Conservation (phyloP, 2,888 invertebrate species). For the Drosophila paramelanica region DNA sequence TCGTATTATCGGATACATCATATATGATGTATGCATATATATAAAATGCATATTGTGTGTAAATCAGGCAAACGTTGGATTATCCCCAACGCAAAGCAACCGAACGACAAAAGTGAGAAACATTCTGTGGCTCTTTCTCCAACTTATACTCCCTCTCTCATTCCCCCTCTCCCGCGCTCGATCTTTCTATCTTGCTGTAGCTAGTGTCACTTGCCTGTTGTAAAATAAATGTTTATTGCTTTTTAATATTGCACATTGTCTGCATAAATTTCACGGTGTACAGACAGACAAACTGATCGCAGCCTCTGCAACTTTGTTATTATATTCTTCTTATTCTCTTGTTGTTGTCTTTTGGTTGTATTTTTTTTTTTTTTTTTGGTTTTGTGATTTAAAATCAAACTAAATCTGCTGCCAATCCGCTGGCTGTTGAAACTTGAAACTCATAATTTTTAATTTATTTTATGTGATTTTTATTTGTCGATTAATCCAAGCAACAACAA, state of each 20-base stretch:
- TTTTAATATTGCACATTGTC: constrained; percentile 82
- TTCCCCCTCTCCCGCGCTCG: not conserved
- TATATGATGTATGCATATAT: constrained; percentile 10
- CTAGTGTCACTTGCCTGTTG: constrained; percentile 71
- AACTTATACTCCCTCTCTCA: not conserved
- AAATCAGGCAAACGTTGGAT: constrained; percentile 39
- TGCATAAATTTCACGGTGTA: constrained; percentile 74
- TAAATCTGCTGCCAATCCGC: constrained; percentile 78
- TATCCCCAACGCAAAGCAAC: constrained; percentile 20
- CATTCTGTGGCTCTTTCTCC: not conserved
- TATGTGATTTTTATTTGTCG: constrained; percentile 83
- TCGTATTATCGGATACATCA: constrained; percentile 9
- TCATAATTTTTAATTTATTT: constrained; percentile 83
- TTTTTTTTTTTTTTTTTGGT: not conserved
- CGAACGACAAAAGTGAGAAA: constrained; percentile 18
- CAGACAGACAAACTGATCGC: constrained; percentile 23
- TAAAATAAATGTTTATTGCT: constrained; percentile 80
- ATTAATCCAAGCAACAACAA: constrained; percentile 71
- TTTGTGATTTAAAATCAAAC: constrained; percentile 75
- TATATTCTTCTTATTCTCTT: constrained; percentile 30
- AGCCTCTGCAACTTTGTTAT: constrained; percentile 64
- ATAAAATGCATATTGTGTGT: constrained; percentile 40
- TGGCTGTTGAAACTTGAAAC: constrained; percentile 79
- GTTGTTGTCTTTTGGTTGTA: constrained; percentile 16
- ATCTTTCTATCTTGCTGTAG: constrained; percentile 4